These are phyloP conservation scores for Folsomia manolachei DNA, from an alignment of 2,888 invertebrate species.

Conservation along the genomic window DNA sequence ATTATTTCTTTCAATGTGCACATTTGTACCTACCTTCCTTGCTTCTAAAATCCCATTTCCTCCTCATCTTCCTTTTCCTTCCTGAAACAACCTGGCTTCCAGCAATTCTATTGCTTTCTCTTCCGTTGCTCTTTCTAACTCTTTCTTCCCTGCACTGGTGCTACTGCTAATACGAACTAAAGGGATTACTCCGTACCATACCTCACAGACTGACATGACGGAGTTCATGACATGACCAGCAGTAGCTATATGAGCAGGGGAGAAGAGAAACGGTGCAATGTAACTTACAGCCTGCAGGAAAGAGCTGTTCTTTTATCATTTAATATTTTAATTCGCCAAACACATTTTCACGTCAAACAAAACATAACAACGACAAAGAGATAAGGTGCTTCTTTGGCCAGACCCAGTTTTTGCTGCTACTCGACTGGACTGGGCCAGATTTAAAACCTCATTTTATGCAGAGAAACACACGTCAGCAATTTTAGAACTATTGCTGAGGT, in stretches of 20 bases:
- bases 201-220: background rate
- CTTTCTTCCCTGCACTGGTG: too few species aligned
- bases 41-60: slow-evolving; percentile 8
- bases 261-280: background rate
- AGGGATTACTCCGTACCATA: background rate
- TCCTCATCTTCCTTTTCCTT: slow-evolving; percentile 1
- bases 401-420: too few species aligned
- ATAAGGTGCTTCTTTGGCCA: too few species aligned
- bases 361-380: too few species aligned
- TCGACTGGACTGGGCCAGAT: too few species aligned
- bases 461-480: too few species aligned
- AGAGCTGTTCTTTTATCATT: background rate
- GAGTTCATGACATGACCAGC: background rate
- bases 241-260: too few species aligned
- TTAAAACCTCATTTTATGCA: too few species aligned
- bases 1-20: slow-evolving; percentile 9
- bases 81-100: background rate
- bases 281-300: background rate
- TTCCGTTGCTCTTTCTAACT: background rate
- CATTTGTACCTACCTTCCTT: slow-evolving; percentile 14
- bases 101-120: slow-evolving; percentile 13
- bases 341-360: background rate
- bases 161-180: background rate
- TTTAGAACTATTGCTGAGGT: too few species aligned
- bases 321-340: slow-evolving; percentile 1